phyloP scores from a whole-genome alignment of 2,797 vertebrate genomes.

The Chaetophractus vellerosus region DNA sequence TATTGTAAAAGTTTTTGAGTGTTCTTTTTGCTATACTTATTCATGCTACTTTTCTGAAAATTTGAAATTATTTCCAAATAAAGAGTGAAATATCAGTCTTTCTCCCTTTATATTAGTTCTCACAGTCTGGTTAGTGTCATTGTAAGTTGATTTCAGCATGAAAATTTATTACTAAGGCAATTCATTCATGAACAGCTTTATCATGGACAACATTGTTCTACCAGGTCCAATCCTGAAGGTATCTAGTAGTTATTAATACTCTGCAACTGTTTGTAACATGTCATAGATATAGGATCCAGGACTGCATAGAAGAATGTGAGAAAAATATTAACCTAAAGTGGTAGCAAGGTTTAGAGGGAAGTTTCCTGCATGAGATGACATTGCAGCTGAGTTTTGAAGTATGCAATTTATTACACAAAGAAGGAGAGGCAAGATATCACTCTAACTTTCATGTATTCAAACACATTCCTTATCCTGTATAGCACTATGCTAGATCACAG shows the following conservation, averaged over 20 bases:
- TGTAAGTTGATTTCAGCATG: background rate
- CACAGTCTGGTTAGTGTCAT: background rate
- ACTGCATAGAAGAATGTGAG: background rate
- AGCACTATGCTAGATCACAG: too few relatives aligned
- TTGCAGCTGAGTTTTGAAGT: background rate
- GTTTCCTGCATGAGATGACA: accelerated
- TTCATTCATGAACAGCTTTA: background rate
- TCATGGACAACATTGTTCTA: background rate
- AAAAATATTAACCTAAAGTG: background rate
- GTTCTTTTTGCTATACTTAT: background rate
- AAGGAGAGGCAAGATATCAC: background rate
- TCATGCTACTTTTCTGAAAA: background rate
- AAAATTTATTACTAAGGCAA: background rate
- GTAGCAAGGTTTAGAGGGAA: background rate
- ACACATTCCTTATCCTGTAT: background rate
- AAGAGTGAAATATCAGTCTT: background rate
- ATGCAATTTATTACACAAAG: background rate
- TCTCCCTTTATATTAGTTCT: background rate
- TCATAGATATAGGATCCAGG: background rate
- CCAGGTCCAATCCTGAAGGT: background rate
- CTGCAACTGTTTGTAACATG: background rate
- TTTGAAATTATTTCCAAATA: background rate
- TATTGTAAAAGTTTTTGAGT: constrained; percentile 76
- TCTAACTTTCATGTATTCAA: background rate
- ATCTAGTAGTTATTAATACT: background rate